These are phyloP conservation scores for Drosophila kanapiae DNA, from an alignment of 1,140 invertebrate genomes.

Conservation along the genomic window DNA sequence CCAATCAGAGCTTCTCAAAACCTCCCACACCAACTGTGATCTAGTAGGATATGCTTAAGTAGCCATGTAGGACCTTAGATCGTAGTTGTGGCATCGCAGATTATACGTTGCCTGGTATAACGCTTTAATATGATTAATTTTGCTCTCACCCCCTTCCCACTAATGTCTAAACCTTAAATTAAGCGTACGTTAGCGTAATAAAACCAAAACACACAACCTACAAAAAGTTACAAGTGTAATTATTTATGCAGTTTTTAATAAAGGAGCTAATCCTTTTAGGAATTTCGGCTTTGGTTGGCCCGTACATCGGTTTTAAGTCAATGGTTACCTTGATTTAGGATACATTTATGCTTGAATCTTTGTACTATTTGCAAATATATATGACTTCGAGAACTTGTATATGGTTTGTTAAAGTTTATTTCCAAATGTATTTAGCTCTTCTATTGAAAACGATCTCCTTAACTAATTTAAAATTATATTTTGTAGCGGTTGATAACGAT, in stretches of 20 bases:
- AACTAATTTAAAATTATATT: background rate
- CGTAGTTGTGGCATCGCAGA: slow-evolving; percentile 25
- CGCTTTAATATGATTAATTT: slow-evolving; percentile 33
- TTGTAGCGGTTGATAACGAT: background rate
- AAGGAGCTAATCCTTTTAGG: background rate
- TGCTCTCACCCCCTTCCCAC: slow-evolving; percentile 17
- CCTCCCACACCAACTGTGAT: slow-evolving; percentile 49
- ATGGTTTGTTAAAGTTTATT: background rate
- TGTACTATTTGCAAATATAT: background rate
- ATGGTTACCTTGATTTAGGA: too few species aligned
- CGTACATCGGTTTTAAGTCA: too few species aligned
- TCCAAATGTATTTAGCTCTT: background rate
- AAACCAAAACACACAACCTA: slow-evolving; percentile 21
- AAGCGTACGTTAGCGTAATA: slow-evolving; percentile 23
- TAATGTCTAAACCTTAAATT: slow-evolving; percentile 6
- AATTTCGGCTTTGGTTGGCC: background rate
- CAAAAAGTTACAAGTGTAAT: background rate
- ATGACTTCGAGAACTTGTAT: too few species aligned
- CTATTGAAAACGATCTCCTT: background rate
- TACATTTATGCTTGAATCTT: too few species aligned
- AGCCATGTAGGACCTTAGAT: slow-evolving; percentile 44
- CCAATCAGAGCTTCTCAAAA: slow-evolving; percentile 29
- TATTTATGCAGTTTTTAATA: background rate
- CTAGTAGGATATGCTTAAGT: slow-evolving; percentile 42
- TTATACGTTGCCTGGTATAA: slow-evolving; percentile 37